Base-by-base conservation (phyloP, 2,888 invertebrate species). In the Callyntrura guangdongensis region DNA sequence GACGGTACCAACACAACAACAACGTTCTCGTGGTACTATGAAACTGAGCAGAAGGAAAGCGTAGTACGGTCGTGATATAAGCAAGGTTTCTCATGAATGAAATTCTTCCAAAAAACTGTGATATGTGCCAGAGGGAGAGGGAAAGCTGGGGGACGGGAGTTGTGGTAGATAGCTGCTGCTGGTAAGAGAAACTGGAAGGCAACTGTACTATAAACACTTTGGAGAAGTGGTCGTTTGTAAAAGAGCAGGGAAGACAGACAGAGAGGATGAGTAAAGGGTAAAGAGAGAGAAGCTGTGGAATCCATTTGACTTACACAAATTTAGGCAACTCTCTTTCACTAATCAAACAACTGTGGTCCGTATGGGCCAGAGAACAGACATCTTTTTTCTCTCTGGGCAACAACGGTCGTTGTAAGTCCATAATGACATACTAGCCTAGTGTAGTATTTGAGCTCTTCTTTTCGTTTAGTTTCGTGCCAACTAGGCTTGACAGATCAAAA, bases 401-500 rank as follows among this genome's bases (percentile, higher is more conserved):
- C 8, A 61, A 6, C 36, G 6, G 36, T 36, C 36, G 36, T 36
- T 36, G 36, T 36, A n/a, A n/a, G 36, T 25, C 22, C 5, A 59
- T 59, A 17, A n/a, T 17, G n/a, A 59, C 5, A 59, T 53, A 53
- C 53, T 9, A 53, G n/a, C 1, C 8, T 9, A 5, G 53, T 9
- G n/a, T 53, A 9, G 9, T 22, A 64, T 64, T 20, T 64, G 36
- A 17, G 61, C 25, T 67, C 67, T 67, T 67, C 27, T 69, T 36
- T 45, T 11, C 45, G n/a, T 45, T 69, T n/a, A 36, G 36, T 36
- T 36, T 27, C 17, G 59, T 85, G 59, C 56, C 36, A 85, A 56
- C 20, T 49, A 86, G 36, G 79, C 79, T 61, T 86, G 86, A 86
- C 86, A 86, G 79, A 79, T 79, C 20, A 83, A 83, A 83, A 83